Evolutionary conservation across 1,140 invertebrate species (phyloP).

Genomic region (Dermatophagoides farinae): DNA sequence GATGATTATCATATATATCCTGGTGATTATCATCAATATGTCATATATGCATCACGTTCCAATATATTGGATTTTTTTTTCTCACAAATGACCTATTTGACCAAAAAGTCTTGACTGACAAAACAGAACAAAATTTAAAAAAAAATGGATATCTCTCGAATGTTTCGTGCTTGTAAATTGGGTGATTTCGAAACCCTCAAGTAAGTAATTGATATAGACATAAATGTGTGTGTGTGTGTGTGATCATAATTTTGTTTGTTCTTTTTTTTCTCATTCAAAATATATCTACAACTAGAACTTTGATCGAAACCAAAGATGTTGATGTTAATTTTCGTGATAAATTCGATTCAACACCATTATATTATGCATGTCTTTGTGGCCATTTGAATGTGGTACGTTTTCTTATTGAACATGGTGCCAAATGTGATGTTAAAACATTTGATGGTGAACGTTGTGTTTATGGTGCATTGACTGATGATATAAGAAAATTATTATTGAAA

Average conservation of each 20-base stretch:
- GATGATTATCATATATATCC: no score
- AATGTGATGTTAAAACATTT: constrained; percentile 37
- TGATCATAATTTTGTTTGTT: not conserved
- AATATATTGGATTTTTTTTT: no score
- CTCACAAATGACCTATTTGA: no score
- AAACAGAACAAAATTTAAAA: not conserved
- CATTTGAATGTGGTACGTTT: constrained; percentile 32
- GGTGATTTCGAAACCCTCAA: constrained; percentile 1
- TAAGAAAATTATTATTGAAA: constrained; percentile 27
- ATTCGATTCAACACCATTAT: constrained; percentile 36
- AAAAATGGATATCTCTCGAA: constrained; percentile 1
- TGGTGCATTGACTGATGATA: constrained; percentile 33
- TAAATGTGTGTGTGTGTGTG: not conserved
- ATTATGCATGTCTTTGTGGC: constrained; percentile 37
- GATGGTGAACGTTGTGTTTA: constrained; percentile 38
- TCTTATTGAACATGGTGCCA: constrained; percentile 31
- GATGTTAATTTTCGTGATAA: constrained; percentile 32
- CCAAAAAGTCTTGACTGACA: no score
- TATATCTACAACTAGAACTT: constrained; percentile 14
- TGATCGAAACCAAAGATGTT: constrained; percentile 34
- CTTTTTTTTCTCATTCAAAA: not conserved
- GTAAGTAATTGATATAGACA: not conserved
- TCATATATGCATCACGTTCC: no score
- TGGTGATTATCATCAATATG: no score
- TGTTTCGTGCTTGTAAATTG: constrained; percentile 3